Percentiles rank a stretch among this genome's conserved stretches.
Conservation (phyloP, 92 coral and sea anemone genomes). For the Pocillopora meandrina region DNA sequence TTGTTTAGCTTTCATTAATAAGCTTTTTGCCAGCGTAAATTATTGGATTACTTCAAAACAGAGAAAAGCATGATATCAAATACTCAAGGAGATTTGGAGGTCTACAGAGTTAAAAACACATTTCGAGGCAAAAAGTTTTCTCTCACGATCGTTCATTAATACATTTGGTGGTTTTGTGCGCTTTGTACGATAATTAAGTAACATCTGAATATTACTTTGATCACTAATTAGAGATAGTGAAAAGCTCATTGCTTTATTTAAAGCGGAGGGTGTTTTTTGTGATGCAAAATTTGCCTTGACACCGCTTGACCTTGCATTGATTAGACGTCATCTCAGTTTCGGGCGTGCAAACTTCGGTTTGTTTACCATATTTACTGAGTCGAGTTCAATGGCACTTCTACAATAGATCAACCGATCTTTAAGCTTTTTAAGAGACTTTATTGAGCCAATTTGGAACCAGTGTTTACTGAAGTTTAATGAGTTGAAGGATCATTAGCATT, state of each 20-base stretch:
- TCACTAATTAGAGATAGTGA: conserved; percentile 14
- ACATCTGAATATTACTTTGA: neutral
- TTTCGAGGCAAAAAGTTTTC: neutral
- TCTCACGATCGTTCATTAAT: neutral
- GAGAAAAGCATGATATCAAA: conserved; percentile 13
- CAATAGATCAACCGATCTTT: conserved; percentile 2
- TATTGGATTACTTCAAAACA: conserved; percentile 14
- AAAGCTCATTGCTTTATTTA: neutral
- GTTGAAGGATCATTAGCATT: conserved; percentile 4
- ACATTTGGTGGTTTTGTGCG: neutral
- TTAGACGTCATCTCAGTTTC: neutral
- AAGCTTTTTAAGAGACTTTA: conserved; percentile 11
- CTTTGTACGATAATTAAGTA: neutral
- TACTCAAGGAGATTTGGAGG: neutral
- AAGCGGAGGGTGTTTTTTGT: conserved; percentile 31
- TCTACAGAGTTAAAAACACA: neutral
- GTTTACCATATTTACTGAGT: conserved; percentile 2
- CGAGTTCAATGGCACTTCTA: conserved; percentile 3
- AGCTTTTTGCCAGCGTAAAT: conserved; percentile 3
- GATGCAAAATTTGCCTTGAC: conserved; percentile 47
- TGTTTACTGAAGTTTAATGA: conserved; percentile 15
- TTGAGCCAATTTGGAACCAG: neutral
- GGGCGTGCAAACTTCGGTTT: neutral
- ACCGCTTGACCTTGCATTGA: neutral
- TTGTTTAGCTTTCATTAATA: conserved; percentile 22